These are phyloP conservation scores for Synanthedon formicaeformis DNA, from an alignment of 2,888 invertebrate genomes.

Conservation along the genomic window DNA sequence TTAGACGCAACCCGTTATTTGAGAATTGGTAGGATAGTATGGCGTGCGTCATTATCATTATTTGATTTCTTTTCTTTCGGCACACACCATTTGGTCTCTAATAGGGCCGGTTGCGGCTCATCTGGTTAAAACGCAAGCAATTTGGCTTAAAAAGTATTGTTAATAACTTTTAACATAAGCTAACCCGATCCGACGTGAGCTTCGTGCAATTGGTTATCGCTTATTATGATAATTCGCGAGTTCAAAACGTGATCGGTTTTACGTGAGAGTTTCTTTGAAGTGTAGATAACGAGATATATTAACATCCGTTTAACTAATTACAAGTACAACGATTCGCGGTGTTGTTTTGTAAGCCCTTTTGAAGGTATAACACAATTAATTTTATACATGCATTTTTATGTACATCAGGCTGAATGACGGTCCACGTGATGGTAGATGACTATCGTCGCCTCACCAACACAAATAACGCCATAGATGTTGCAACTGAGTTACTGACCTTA, in stretches of 20 bases:
- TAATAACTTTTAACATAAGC: constrained; percentile 40
- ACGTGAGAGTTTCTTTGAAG: constrained; percentile 26
- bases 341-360: constrained; percentile 11
- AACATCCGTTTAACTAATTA: not conserved
- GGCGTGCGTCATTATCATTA: constrained; percentile 65
- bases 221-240: constrained; percentile 57
- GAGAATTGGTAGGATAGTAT: constrained; percentile 47
- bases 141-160: constrained; percentile 38
- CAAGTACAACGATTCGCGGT: constrained; percentile 10
- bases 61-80: constrained; percentile 56
- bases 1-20: constrained; percentile 64
- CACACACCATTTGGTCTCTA: constrained; percentile 56
- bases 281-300: constrained; percentile 9
- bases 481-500: too few relatives aligned
- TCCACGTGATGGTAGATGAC: too few relatives aligned
- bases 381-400: too few relatives aligned
- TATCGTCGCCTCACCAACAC: too few relatives aligned
- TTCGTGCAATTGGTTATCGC: constrained; percentile 60
- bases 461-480: too few relatives aligned
- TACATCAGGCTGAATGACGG: too few relatives aligned
- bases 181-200: constrained; percentile 52
- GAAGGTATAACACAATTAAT: too few relatives aligned
- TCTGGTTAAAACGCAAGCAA: constrained; percentile 41
- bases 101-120: constrained; percentile 41
- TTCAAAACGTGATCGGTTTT: constrained; percentile 20